phyloP scores from a whole-genome alignment of 2,113 vertebrate genomes.

The Rallus limicola region DNA sequence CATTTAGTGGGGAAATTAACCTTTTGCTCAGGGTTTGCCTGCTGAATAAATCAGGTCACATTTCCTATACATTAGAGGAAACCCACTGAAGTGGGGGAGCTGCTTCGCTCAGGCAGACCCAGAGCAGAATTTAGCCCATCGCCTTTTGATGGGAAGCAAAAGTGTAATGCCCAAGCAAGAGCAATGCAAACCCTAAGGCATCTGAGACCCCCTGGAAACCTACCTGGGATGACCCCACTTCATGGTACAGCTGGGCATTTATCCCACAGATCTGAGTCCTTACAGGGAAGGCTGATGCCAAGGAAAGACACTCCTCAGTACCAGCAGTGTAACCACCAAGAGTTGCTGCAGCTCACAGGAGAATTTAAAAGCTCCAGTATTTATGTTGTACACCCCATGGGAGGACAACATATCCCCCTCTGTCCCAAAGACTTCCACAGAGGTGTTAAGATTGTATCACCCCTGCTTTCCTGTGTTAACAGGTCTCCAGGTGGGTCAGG shows the following conservation, averaged over 20 bases:
- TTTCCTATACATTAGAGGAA: neutral
- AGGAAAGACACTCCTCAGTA: neutral
- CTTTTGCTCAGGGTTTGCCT: neutral
- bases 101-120: neutral
- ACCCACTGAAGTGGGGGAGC: neutral
- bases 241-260: neutral
- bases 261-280: neutral
- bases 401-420: neutral
- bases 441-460: neutral
- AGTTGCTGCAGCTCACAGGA: neutral
- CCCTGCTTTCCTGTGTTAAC: neutral
- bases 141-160: neutral
- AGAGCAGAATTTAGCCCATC: neutral
- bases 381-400: neutral
- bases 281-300: neutral
- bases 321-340: accelerated
- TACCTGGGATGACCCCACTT: neutral
- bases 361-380: neutral
- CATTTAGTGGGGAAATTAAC: neutral
- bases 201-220: neutral
- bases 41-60: neutral
- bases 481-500: neutral
- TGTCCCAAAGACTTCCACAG: neutral
- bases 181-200: neutral
- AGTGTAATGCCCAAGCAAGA: neutral